phyloP scores from a whole-genome alignment of 2,113 vertebrate species.

The Myotis brandtii region DNA sequence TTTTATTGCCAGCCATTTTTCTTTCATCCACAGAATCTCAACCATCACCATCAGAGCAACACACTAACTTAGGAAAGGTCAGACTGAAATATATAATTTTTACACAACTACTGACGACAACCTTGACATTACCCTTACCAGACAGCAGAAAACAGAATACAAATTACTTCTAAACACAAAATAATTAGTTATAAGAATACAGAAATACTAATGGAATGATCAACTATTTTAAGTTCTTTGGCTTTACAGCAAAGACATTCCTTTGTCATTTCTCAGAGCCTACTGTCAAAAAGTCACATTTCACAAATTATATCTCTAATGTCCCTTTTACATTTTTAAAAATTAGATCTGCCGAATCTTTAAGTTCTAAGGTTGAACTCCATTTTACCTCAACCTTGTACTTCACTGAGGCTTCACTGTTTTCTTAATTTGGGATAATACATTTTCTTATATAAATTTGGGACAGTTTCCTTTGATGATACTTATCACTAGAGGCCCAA shows the following conservation, averaged over 20 bases:
- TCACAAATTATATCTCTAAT: constrained; percentile 9
- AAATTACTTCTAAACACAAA: constrained; percentile 52
- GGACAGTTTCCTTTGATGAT: background rate
- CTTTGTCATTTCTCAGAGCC: background rate
- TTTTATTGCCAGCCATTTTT: constrained; percentile 36
- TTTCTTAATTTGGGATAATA: background rate
- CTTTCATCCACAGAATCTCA: constrained; percentile 13
- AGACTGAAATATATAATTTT: constrained; percentile 13
- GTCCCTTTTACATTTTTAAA: background rate
- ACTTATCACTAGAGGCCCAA: background rate
- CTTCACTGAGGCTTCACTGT: constrained; percentile 6
- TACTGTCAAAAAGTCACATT: background rate
- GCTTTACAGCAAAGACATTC: constrained; percentile 17
- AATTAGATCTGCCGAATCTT: background rate
- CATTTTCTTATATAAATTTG: constrained; percentile 22
- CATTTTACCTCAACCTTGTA: constrained; percentile 47
- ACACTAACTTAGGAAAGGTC: constrained; percentile 41
- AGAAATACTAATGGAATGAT: constrained; percentile 39
- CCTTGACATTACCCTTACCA: background rate
- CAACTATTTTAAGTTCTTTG: constrained; percentile 28
- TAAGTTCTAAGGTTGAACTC: background rate
- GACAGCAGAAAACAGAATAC: constrained; percentile 18
- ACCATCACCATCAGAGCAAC: constrained; percentile 17
- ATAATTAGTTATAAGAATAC: constrained; percentile 9
- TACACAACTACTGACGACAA: background rate